Percentiles rank a stretch among this genome's conserved stretches.
These are phyloP conservation scores for Lasioglossum malachurum DNA, from an alignment of 2,888 invertebrate species.

Conservation along the genomic window DNA sequence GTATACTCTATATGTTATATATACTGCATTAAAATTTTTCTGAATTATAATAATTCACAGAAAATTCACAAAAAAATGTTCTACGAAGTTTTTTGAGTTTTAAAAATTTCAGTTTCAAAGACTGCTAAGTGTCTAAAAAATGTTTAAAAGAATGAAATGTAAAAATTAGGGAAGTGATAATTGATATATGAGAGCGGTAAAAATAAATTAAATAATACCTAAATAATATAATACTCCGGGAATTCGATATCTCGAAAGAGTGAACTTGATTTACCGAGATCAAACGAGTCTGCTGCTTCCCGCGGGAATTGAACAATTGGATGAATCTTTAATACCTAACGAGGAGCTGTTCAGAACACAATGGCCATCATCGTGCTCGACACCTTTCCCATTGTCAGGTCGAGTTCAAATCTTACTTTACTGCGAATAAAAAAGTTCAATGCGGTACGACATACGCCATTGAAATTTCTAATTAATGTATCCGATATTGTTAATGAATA, in stretches of 20 bases:
- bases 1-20: neutral
- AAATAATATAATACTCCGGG: neutral
- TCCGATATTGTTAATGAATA: no score
- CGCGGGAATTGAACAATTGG: constrained; percentile 6
- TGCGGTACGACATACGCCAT: no score
- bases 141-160: no score
- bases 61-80: no score
- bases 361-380: neutral
- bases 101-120: no score
- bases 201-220: neutral
- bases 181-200: neutral
- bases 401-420: constrained; percentile 13
- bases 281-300: constrained; percentile 23
- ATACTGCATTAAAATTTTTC: neutral
- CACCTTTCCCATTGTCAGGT: no score
- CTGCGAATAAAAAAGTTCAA: neutral
- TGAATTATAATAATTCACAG: neutral
- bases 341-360: constrained; percentile 30
- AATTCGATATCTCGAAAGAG: neutral
- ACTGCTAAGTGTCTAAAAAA: no score
- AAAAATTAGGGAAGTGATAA: neutral
- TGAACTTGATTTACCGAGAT: constrained; percentile 38
- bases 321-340: constrained; percentile 19
- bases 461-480: neutral
- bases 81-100: no score